These are phyloP conservation scores for Enchytraeus crypticus DNA, from an alignment of 2,888 invertebrate genomes.

Conservation along the genomic window DNA sequence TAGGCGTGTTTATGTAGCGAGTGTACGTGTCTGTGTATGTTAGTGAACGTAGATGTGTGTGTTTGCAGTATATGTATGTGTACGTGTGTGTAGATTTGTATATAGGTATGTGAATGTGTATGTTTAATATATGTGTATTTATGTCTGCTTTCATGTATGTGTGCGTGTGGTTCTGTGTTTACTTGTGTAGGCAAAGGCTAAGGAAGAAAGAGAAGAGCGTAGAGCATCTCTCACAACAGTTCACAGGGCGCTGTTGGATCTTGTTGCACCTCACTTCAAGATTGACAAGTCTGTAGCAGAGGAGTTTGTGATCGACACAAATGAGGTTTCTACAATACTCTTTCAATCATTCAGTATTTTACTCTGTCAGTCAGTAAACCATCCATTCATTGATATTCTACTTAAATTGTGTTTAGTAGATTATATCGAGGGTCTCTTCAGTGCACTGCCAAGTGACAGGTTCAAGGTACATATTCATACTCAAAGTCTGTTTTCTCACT, in stretches of 20 bases:
- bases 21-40: not conserved
- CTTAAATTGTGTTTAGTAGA: too few species aligned
- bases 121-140: not conserved
- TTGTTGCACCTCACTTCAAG: constrained; percentile 52
- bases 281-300: constrained; percentile 50
- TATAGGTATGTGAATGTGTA: not conserved
- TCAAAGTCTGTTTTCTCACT: too few species aligned
- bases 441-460: too few species aligned
- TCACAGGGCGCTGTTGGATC: constrained; percentile 63
- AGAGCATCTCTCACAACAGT: constrained; percentile 51
- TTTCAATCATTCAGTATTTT: not conserved
- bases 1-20: constrained; percentile 7
- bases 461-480: too few species aligned
- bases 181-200: not conserved
- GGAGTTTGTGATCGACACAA: constrained; percentile 65
- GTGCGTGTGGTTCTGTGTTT: not conserved
- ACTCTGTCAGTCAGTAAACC: not conserved
- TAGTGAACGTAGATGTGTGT: not conserved
- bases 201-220: constrained; percentile 31
- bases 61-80: not conserved
- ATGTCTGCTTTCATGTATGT: not conserved
- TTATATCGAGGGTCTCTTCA: too few species aligned
- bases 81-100: not conserved
- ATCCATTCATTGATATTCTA: not conserved
- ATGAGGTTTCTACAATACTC: constrained; percentile 31